A percentile compares a stretch with the other conserved stretches of the same genome.
Evolutionary conservation across 2,113 vertebrate species (phyloP).

Genomic region (Machaerirhynchus nigripectus): DNA sequence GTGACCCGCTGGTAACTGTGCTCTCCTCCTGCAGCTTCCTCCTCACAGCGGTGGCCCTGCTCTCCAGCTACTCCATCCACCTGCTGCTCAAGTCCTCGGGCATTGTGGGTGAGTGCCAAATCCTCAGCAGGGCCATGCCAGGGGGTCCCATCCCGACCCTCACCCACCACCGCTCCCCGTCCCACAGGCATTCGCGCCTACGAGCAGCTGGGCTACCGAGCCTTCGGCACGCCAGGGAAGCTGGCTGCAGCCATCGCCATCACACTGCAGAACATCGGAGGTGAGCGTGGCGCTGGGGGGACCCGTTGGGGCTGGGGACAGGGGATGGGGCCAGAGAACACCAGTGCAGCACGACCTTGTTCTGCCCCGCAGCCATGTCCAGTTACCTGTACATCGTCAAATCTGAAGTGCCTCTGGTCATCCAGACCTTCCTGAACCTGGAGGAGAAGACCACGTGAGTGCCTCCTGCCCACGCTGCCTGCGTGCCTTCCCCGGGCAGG

Average conservation of each 20-base stretch:
- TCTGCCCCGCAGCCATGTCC: conserved; percentile 88
- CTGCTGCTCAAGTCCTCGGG: conserved; percentile 92
- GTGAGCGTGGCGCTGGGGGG: conserved; percentile 46
- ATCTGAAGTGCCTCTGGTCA: conserved; percentile 94
- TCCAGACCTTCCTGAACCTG: conserved; percentile 90
- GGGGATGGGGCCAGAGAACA: background rate
- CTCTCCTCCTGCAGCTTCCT: conserved; percentile 80
- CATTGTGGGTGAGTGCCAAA: conserved; percentile 85
- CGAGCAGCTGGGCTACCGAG: conserved; percentile 91
- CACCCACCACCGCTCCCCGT: fast-evolving
- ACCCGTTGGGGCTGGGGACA: fast-evolving
- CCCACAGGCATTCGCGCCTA: conserved; percentile 90
- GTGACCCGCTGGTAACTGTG: background rate
- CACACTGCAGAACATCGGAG: conserved; percentile 95
- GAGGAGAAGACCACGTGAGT: conserved; percentile 86
- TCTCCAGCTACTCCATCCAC: conserved; percentile 95
- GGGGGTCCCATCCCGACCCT: background rate
- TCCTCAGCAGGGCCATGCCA: fast-evolving
- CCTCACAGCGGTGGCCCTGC: conserved; percentile 83
- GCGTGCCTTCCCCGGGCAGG: background rate
- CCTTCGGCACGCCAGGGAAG: conserved; percentile 94
- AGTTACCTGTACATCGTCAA: conserved; percentile 98
- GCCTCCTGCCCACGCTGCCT: background rate
- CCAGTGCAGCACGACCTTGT: fast-evolving
- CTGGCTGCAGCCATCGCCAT: conserved; percentile 92